These are phyloP conservation scores for Nomada fucata DNA, from an alignment of 2,888 invertebrate genomes.

Conservation along the genomic window DNA sequence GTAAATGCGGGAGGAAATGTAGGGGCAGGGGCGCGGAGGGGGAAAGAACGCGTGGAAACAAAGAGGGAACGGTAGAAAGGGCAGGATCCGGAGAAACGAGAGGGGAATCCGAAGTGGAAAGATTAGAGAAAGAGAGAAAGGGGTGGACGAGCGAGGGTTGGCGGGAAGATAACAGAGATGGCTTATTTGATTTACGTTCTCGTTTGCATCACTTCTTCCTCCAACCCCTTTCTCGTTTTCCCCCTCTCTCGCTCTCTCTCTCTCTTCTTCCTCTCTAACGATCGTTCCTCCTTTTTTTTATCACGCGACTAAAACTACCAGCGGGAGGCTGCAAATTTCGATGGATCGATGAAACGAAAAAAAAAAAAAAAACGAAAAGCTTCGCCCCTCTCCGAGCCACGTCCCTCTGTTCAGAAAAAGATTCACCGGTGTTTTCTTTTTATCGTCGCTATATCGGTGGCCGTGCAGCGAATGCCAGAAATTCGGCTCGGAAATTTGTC, in stretches of 20 bases:
- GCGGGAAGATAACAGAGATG: slow-evolving; percentile 58
- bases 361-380: slow-evolving; percentile 19
- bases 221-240: background rate
- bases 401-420: slow-evolving; percentile 18
- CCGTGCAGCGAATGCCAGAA: slow-evolving; percentile 41
- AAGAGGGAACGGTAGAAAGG: slow-evolving; percentile 15
- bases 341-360: slow-evolving; percentile 41
- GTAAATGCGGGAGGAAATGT: slow-evolving; percentile 31
- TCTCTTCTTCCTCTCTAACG: slow-evolving; percentile 14
- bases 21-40: background rate
- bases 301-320: slow-evolving; percentile 39
- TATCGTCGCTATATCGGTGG: slow-evolving; percentile 30
- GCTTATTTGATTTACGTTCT: slow-evolving; percentile 69
- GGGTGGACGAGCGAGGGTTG: slow-evolving; percentile 20
- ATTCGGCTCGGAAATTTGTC: slow-evolving; percentile 41
- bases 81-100: background rate
- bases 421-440: slow-evolving; percentile 22
- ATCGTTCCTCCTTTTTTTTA: slow-evolving; percentile 22
- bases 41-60: slow-evolving; percentile 19
- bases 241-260: background rate
- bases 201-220: slow-evolving; percentile 40
- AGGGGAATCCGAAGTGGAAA: slow-evolving; percentile 21
- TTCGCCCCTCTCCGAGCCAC: slow-evolving; percentile 1
- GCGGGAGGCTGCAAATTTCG: slow-evolving; percentile 52
- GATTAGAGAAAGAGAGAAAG: slow-evolving; percentile 41